Evolutionary conservation across 2,888 invertebrate species (phyloP).

Genomic region (Nomada flava): DNA sequence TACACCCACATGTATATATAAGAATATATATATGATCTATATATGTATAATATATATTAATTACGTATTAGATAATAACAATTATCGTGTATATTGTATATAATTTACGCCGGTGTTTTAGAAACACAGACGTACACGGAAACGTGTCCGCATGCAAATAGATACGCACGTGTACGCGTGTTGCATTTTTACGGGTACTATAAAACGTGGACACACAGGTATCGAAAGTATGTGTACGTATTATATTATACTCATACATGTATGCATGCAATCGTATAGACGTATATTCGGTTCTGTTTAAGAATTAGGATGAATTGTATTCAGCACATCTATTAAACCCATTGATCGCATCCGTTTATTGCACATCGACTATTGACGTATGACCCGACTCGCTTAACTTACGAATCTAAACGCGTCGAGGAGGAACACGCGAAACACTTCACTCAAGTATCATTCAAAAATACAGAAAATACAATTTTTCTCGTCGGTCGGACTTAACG

Average conservation of each 20-base stretch:
- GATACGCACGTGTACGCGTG: slow-evolving; percentile 15
- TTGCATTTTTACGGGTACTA: slow-evolving; percentile 32
- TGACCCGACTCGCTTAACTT: slow-evolving; percentile 21
- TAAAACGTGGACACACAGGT: slow-evolving; percentile 48
- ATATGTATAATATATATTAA: slow-evolving; percentile 46
- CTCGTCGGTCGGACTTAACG: not conserved
- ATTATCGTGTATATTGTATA: slow-evolving; percentile 27
- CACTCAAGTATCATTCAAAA: not conserved
- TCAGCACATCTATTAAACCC: slow-evolving; percentile 38
- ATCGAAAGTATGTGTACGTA: slow-evolving; percentile 42
- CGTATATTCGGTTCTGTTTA: slow-evolving; percentile 12
- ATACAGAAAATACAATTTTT: slow-evolving; percentile 12
- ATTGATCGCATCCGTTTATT: slow-evolving; percentile 37
- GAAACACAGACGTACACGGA: slow-evolving; percentile 16
- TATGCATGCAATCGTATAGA: slow-evolving; percentile 17
- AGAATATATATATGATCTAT: slow-evolving; percentile 48
- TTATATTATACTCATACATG: slow-evolving; percentile 11
- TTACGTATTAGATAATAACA: slow-evolving; percentile 45
- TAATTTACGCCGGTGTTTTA: slow-evolving; percentile 24
- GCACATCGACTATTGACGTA: slow-evolving; percentile 41
- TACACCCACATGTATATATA: slow-evolving; percentile 52
- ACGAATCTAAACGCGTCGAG: not conserved
- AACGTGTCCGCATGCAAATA: slow-evolving; percentile 7
- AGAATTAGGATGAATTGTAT: not conserved
- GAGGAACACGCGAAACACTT: not conserved